Percentiles rank a stretch among this genome's conserved stretches.
These are phyloP conservation scores for Machimus rusticus DNA, from an alignment of 2,888 invertebrate species.

Conservation along the genomic window DNA sequence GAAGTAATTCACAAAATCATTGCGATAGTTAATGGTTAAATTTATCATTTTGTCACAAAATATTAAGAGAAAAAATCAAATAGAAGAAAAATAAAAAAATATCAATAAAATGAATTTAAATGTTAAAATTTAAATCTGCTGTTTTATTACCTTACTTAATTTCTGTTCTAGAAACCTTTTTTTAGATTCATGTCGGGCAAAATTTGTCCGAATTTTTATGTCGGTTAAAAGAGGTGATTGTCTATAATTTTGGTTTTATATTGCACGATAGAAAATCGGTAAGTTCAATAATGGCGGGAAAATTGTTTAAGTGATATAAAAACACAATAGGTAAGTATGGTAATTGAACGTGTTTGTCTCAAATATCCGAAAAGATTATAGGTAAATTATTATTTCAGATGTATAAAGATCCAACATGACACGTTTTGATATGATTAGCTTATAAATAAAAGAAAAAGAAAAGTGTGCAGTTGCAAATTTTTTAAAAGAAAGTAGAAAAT, in stretches of 20 bases:
- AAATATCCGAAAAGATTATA: not conserved
- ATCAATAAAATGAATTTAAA: slow-evolving; percentile 43
- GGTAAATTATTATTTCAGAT: not conserved
- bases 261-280: not conserved
- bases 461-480: not conserved
- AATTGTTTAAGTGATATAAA: not conserved
- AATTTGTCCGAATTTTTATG: not conserved
- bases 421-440: too few species aligned
- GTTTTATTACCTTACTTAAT: not conserved
- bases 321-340: not conserved
- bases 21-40: slow-evolving; percentile 40
- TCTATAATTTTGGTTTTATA: not conserved
- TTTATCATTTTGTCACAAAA: slow-evolving; percentile 44
- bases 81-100: slow-evolving; percentile 22
- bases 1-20: slow-evolving; percentile 32
- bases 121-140: slow-evolving; percentile 32
- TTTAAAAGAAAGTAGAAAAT: not conserved
- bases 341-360: not conserved
- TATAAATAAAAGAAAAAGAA: too few species aligned
- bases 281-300: not conserved
- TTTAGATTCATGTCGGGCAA: not conserved
- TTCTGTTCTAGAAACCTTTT: not conserved
- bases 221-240: not conserved
- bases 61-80: slow-evolving; percentile 42
- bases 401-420: too few species aligned